Conservation (phyloP, 1,140 invertebrate genomes). For the Drosophila kikkawai region DNA sequence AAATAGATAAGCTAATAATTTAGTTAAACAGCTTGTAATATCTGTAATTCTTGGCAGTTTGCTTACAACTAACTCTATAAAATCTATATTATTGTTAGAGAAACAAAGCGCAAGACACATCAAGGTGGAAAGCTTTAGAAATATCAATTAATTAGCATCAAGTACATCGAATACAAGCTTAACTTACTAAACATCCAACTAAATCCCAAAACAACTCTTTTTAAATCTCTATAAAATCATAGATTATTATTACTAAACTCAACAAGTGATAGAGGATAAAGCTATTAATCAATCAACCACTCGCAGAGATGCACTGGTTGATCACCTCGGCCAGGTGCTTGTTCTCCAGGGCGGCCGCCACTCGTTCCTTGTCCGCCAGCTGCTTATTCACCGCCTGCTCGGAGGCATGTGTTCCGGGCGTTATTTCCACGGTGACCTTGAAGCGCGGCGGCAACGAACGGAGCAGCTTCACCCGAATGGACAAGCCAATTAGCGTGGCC, state of each 20-base stretch:
- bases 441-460: slow-evolving; percentile 94
- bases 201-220: neutral
- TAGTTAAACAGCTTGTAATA: neutral
- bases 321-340: slow-evolving; percentile 95
- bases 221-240: slow-evolving; percentile 16
- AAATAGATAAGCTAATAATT: slow-evolving; percentile 1
- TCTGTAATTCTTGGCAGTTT: neutral
- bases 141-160: neutral
- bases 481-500: slow-evolving; percentile 98
- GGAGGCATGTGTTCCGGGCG: slow-evolving; percentile 96
- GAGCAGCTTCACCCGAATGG: slow-evolving; percentile 92
- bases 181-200: neutral
- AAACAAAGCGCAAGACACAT: neutral
- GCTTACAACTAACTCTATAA: neutral
- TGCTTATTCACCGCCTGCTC: slow-evolving; percentile 98
- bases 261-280: too few species aligned
- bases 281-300: slow-evolving; percentile 30
- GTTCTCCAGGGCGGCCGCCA: slow-evolving; percentile 98
- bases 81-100: neutral
- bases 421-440: slow-evolving; percentile 96
- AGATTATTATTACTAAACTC: slow-evolving; percentile 51
- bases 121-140: neutral
- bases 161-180: neutral
- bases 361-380: slow-evolving; percentile 98
- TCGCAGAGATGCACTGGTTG: slow-evolving; percentile 93